phyloP scores from a whole-genome alignment of 2,888 invertebrate species.

The Pyrgus malvae region DNA sequence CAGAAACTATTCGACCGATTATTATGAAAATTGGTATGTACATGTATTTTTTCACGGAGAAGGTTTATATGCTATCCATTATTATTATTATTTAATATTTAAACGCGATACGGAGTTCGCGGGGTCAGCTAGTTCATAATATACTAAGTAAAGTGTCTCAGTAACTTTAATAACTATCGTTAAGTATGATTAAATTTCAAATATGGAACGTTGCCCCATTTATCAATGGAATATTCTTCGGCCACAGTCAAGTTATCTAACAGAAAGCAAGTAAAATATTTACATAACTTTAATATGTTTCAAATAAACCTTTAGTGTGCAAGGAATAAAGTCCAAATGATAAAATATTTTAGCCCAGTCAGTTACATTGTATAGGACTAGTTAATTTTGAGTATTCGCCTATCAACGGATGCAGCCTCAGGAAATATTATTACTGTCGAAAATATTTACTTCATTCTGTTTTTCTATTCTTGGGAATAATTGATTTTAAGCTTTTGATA shows the following conservation, averaged over 20 bases:
- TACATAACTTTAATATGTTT: neutral
- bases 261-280: neutral
- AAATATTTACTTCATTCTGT: no score
- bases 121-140: neutral
- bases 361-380: neutral
- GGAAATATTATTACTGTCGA: no score
- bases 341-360: neutral
- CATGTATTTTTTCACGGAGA: no score
- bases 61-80: no score
- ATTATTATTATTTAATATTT: no score
- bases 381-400: neutral
- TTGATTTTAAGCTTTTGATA: no score
- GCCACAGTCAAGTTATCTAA: conserved; percentile 3
- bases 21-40: no score
- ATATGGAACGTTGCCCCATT: conserved; percentile 20
- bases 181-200: neutral
- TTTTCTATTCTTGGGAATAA: no score
- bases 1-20: no score
- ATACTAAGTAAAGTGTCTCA: no score
- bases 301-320: neutral
- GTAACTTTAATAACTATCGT: no score
- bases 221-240: conserved; percentile 13
- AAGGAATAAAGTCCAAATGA: neutral
- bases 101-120: neutral
- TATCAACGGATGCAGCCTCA: conserved; percentile 22